Evolutionary conservation across 2,113 vertebrate genomes (phyloP).

Genomic region (Oenanthe oenanthe): DNA sequence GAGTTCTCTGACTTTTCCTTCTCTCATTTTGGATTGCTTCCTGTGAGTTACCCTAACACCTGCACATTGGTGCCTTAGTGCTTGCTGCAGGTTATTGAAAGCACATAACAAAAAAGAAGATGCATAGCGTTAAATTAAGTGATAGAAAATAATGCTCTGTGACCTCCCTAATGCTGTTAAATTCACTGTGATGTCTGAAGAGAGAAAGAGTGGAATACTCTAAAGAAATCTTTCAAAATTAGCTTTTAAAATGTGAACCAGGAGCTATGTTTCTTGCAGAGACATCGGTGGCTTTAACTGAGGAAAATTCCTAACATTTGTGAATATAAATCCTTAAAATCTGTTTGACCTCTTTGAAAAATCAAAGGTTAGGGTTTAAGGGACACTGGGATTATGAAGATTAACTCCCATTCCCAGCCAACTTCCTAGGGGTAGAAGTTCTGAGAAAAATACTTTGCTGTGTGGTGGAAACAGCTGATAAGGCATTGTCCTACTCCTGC

Average conservation of each 20-base stretch:
- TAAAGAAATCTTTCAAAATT: background rate
- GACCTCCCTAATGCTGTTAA: background rate
- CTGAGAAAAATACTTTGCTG: slow-evolving; percentile 24
- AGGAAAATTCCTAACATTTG: slow-evolving; percentile 46
- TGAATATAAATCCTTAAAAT: slow-evolving; percentile 57
- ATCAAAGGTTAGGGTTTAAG: slow-evolving; percentile 59
- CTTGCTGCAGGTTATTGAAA: background rate
- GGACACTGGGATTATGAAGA: slow-evolving; percentile 64
- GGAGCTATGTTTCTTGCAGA: background rate
- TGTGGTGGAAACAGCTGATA: slow-evolving; percentile 1
- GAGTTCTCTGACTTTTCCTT: background rate
- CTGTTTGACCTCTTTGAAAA: slow-evolving; percentile 57
- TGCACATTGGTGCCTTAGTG: background rate
- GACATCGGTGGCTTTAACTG: slow-evolving; percentile 12
- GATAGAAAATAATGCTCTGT: background rate
- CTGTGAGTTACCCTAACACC: background rate
- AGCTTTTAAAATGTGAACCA: slow-evolving; percentile 19
- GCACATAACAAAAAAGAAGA: background rate
- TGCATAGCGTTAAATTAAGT: background rate
- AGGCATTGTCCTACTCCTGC: background rate
- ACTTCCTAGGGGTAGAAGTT: background rate
- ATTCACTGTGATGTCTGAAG: background rate
- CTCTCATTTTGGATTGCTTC: background rate
- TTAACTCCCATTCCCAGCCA: slow-evolving; percentile 63
- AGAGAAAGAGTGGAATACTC: background rate